These are phyloP conservation scores for Coptotermes formosanus DNA, from an alignment of 1,140 invertebrate genomes.

Conservation along the genomic window DNA sequence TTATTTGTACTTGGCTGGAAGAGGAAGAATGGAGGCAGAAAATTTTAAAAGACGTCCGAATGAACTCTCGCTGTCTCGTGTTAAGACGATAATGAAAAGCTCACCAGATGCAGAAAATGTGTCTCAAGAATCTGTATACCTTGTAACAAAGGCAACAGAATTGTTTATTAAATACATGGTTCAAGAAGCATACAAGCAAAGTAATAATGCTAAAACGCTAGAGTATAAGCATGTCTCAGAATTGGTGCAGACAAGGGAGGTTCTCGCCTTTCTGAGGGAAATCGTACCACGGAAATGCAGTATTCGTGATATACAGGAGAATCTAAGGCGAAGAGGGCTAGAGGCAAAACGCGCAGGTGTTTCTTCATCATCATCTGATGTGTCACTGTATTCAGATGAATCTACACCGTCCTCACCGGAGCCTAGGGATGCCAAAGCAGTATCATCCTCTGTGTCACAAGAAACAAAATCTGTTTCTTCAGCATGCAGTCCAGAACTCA, in stretches of 20 bases:
- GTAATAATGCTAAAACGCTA: neutral
- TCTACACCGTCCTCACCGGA: neutral
- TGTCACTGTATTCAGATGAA: neutral
- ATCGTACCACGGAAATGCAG: neutral
- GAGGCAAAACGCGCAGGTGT: neutral
- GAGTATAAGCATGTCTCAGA: neutral
- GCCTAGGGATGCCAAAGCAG: neutral
- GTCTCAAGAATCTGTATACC: neutral
- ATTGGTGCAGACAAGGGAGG: neutral
- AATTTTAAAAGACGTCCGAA: neutral
- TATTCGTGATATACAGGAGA: neutral
- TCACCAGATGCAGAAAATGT: slow-evolving; percentile 13
- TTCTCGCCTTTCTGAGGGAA: neutral
- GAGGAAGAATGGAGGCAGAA: neutral
- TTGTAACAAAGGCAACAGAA: slow-evolving; percentile 6
- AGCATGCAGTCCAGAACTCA: neutral
- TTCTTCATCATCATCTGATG: neutral
- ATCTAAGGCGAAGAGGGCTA: neutral
- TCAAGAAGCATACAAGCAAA: neutral
- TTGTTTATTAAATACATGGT: slow-evolving; percentile 13
- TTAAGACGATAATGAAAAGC: neutral
- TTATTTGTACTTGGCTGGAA: neutral
- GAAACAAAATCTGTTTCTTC: neutral
- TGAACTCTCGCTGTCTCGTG: neutral
- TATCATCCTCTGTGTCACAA: neutral